A percentile compares a stretch with the other conserved stretches of the same genome.
These are phyloP conservation scores for Sebastes hubbsi DNA, from an alignment of 2,797 vertebrate genomes.

Conservation along the genomic window DNA sequence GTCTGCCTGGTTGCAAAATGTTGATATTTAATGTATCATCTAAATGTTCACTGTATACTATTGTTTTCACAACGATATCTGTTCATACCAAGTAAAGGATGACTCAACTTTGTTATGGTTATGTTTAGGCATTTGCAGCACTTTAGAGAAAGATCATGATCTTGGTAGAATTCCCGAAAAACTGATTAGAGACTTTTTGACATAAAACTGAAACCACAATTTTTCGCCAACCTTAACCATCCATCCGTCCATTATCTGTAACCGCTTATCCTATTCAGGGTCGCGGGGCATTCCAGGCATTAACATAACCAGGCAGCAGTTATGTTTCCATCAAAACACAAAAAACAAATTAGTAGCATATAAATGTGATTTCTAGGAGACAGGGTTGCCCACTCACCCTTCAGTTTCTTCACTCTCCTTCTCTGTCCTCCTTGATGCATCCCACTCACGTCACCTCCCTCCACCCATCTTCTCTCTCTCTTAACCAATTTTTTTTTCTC, in stretches of 20 bases:
- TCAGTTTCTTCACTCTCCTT: neutral
- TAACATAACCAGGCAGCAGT: neutral
- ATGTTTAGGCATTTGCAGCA: neutral
- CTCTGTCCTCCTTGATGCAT: neutral
- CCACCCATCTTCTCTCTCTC: neutral
- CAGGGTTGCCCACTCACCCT: neutral
- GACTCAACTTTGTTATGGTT: neutral
- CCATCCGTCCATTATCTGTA: too few species aligned
- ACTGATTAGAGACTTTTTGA: neutral
- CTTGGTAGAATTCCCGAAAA: neutral
- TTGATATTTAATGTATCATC: neutral
- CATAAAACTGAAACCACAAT: neutral
- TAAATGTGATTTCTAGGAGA: neutral
- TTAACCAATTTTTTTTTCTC: neutral
- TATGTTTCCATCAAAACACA: neutral
- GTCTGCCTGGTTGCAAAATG: neutral
- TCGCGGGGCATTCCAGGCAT: too few species aligned
- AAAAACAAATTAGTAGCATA: neutral
- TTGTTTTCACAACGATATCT: neutral
- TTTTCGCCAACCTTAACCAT: neutral
- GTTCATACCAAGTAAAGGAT: neutral
- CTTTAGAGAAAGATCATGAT: neutral
- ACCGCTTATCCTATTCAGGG: too few species aligned
- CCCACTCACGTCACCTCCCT: slow-evolving; percentile 1
- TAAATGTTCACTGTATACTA: neutral